Evolutionary conservation across 2,888 invertebrate genomes (phyloP), one percentile per base, ranked within the genome.

Genomic region (Harpalus rufipes): DNA sequence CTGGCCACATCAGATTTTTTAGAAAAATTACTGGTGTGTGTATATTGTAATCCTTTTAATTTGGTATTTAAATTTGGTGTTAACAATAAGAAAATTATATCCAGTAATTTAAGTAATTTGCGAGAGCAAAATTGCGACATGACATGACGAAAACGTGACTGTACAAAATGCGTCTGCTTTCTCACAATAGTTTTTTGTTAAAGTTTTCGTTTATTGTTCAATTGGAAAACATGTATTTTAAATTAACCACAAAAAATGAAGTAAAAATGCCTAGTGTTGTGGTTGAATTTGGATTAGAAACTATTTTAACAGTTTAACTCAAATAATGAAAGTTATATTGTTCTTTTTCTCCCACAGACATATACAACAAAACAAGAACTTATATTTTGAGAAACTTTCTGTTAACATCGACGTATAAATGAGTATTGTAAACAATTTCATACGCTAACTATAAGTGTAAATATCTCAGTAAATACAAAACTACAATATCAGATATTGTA

Each of bases 101-200:
- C 10, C 32, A 12, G 39, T 4, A 68, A 39, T 68, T 68, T 68
- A 63, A n/a, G 68, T 39, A 41, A 68, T 68, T 68, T 63, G 39
- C 68, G n/a, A 68, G 39, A 12, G 2, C 0, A 6, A 63, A 7
- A 68, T 68, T 68, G 14, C 39, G 14, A 32, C 32, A 63, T 25
- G 25, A 68, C n/a, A n/a, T n/a, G n/a, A 68, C 68, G 0, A 6
- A 68, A 68, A 68, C 68, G 72, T 74, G 72, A 74, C 72, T 74
- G 1, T 16, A 18, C 18, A 74, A 74, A 74, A 41, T 68, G 39
- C 32, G 21, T 68, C 32, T 68, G n/a, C 18, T 44, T 74, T 74
- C 72, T 44, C 72, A 74, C 72, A 51, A 74, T 63, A 44, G 68
- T 44, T 74, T 74, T 68, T 74, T 74, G 72, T 74, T 44, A 8